Base-by-base conservation (phyloP, 92 coral and sea anemone species). In the Palythoa grandiflora region DNA sequence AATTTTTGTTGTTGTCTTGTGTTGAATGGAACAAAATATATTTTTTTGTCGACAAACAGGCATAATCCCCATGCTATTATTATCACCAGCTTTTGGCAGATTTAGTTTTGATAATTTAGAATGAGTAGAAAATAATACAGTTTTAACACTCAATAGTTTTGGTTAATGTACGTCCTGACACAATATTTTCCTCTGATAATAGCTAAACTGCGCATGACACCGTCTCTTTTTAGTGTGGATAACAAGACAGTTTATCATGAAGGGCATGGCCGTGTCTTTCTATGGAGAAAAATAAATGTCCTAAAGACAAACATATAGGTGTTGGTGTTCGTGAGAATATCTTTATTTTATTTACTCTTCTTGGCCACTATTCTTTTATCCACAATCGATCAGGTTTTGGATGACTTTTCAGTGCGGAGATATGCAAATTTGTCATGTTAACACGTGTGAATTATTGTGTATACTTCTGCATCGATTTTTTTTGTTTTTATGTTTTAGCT, bases 401-500 rank as follows among this genome's bases (percentile, higher is more conserved):
- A 39, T 21, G 20, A 73, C 50, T 44, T 8, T 78, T 78, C 83
- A 78, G 48, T 37, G 20, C 14, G 83, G 65, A 78, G 54, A 78
- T 78, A 78, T 78, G 83, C 70, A 53, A 78, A 78, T 78, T 78
- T 36, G 50, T 9, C 50, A 57, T 57, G 71, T 55, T 78, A 78
- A 78, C 83, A 78, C 83, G 71, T 37, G 83, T 37, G 19, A 52
- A 78, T 55, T 19, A 78, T 78, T 78, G 83, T 78, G 48, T 78
- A 57, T 68, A 54, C 14, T 78, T 36, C 14, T 38, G 21, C 37
- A 21, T n/a, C 55, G 17, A 37, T 3, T 5, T 73, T 5, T 73
- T 44, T 44, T 12, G 40, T 35, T 16, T 71, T 36, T 71, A 38
- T 71, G n/a, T 50, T 76, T 52, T 52, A 76, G 40, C 60, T 51